Evolutionary conservation across 1,140 invertebrate genomes (phyloP).

Genomic region (Argopecten irradians): DNA sequence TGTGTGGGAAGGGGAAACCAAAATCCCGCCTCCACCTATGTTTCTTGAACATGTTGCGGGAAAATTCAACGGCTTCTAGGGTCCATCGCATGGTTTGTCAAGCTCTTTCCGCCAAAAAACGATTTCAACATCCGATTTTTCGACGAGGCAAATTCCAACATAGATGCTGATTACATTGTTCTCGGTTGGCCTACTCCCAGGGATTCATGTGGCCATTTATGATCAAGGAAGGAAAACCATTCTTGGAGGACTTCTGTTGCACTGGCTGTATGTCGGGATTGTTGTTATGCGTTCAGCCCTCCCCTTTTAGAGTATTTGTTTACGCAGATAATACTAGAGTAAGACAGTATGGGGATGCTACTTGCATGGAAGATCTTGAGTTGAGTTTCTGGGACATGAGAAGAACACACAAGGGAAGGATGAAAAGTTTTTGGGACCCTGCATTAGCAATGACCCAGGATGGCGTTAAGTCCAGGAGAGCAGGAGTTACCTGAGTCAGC

Average conservation of each 20-base stretch:
- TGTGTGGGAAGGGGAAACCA: constrained; percentile 45
- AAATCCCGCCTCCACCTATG: constrained; percentile 51
- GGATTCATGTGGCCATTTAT: not conserved
- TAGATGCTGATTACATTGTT: not conserved
- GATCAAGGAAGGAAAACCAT: not conserved
- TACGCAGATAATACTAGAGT: not conserved
- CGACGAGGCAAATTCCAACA: not conserved
- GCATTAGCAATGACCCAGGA: not conserved
- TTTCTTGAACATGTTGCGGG: constrained; percentile 38
- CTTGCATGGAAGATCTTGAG: not conserved
- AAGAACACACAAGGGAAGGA: not conserved
- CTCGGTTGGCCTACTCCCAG: not conserved
- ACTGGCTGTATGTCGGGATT: not conserved
- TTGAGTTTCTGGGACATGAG: not conserved
- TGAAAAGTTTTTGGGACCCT: not conserved
- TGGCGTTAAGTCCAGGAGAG: constrained; percentile 19
- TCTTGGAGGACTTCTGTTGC: not conserved
- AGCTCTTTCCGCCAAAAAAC: constrained; percentile 32
- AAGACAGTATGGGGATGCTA: not conserved
- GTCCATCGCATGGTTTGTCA: constrained; percentile 51
- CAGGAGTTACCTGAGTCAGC: constrained; percentile 19
- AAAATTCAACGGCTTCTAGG: constrained; percentile 44
- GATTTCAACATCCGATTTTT: not conserved
- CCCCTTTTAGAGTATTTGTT: not conserved
- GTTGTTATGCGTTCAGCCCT: not conserved